Base-by-base conservation (phyloP, 2,888 invertebrate species). In the Cerceris rybyensis region DNA sequence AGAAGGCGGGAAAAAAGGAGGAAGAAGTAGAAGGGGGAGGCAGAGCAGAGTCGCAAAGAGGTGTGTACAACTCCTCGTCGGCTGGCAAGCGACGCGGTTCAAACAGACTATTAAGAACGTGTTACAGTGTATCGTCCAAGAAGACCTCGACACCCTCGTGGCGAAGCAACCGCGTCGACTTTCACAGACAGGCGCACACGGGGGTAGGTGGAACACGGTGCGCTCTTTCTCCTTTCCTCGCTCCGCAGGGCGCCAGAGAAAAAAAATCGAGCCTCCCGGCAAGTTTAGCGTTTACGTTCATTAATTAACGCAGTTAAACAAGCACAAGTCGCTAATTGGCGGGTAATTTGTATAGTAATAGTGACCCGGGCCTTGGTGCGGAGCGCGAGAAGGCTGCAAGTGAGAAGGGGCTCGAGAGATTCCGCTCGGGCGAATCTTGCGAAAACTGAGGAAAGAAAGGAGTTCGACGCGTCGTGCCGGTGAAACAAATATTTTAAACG, bases 251-350 rank as follows among this genome's bases (percentile, higher is more conserved):
- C 13, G 50, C 17, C 41, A n/a, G 64, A 54, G 63, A 72, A 59
- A 74, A 78, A 82, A 87, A 86, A 86, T 85, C 80, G 74, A 59
- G 83, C 61, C 28, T 54, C 64, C 75, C 75, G 67, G 74, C 82
- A 87, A 89, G 87, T 87, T 88, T 81, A 83, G 83, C 85, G 86
- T 91, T 90, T 87, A 88, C 88, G 87, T 88, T 87, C 88, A 89
- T 90, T 91, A 91, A 91, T 91, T 90, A 91, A 90, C 89, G 89
- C 87, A 83, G 88, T 89, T 87, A 88, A 90, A 89, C 86, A 88
- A 88, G 89, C 88, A 85, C 84, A 88, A 90, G 88, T 88, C 88
- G 83, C 90, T 91, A 91, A 91, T 91, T 91, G 91, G 89, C 87
- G 88, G 88, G 88, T 89, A 91, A 90, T 91, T 91, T 90, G 87